Evolutionary conservation across 2,888 invertebrate species (phyloP).

Genomic region (Brachypalpus laphriformis): DNA sequence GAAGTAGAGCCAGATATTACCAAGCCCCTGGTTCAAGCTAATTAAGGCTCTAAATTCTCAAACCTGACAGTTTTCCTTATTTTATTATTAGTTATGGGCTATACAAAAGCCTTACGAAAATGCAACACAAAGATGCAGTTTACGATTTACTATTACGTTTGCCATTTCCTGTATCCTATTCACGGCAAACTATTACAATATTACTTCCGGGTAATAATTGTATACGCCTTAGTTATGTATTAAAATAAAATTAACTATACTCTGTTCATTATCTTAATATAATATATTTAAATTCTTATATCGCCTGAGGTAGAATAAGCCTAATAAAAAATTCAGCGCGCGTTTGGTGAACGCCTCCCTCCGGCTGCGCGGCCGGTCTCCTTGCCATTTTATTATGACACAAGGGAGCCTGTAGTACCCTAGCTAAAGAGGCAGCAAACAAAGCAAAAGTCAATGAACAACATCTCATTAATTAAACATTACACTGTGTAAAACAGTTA

Average conservation of each 20-base stretch:
- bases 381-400: not conserved
- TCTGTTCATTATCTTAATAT: conserved; percentile 4
- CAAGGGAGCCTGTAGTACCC: not conserved
- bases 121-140: no score
- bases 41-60: no score
- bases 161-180: not conserved
- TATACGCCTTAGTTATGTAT: not conserved
- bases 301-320: conserved; percentile 4
- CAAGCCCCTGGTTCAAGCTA: no score
- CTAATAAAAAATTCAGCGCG: conserved; percentile 43
- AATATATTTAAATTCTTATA: conserved; percentile 24
- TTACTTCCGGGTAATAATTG: conserved; percentile 40
- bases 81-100: no score
- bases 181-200: not conserved
- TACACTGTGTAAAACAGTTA: conserved; percentile 57
- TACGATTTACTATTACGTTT: no score
- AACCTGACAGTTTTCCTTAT: no score
- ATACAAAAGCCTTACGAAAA: no score
- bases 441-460: conserved; percentile 67
- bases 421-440: conserved; percentile 4
- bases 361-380: not conserved
- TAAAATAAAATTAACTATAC: conserved; percentile 40
- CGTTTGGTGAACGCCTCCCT: conserved; percentile 22
- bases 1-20: no score
- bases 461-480: conserved; percentile 70